Base-by-base conservation (phyloP, 1,140 invertebrate species). In the Gonioctena quinquepunctata region DNA sequence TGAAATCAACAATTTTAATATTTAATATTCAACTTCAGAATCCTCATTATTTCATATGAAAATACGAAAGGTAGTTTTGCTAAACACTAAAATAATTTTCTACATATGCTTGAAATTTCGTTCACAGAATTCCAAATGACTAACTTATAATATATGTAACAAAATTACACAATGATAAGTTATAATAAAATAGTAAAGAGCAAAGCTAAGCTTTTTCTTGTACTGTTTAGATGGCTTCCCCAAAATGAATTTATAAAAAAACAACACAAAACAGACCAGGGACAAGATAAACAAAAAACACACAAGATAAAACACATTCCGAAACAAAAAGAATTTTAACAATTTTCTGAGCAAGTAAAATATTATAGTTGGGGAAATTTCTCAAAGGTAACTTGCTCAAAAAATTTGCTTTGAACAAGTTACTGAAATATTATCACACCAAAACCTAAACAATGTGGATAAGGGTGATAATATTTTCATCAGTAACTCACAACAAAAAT, bases 261-360 rank as follows among this genome's bases (percentile, higher is more conserved):
- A 76, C 68, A 76, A 73, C 70, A 71, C 68, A 76, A 75, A 68
- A 68, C 71, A 75, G 68, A 78, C 75, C 73, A 78, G 76, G 73
- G 73, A 79, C 76, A 79, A 77, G 62, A 70, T 68, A 70, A 77
- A 72, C 68, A 73, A 76, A 77, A 75, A 70, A 77, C 77, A 79
- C 77, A 81, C 76, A 76, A 73, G 68, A 75, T 73, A 77, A 76
- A 68, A 72, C 69, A 76, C 76, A 78, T 78, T 78, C 76, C 76
- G 71, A 74, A 76, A 71, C 52, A 54, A 19, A 54, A 54, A 16
- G 19, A 71, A 71, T 67, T 66, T 61, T 65, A 56, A 57, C 57
- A 63, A 28, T 69, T 52, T 66, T 66, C 28, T 3, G 8, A n/a
- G n/a, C 3, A 50, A 61, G 56, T 48, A 64, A 42, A 42, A n/a